phyloP scores from a whole-genome alignment of 2,113 vertebrate species.

The Otolemur garnettii region DNA sequence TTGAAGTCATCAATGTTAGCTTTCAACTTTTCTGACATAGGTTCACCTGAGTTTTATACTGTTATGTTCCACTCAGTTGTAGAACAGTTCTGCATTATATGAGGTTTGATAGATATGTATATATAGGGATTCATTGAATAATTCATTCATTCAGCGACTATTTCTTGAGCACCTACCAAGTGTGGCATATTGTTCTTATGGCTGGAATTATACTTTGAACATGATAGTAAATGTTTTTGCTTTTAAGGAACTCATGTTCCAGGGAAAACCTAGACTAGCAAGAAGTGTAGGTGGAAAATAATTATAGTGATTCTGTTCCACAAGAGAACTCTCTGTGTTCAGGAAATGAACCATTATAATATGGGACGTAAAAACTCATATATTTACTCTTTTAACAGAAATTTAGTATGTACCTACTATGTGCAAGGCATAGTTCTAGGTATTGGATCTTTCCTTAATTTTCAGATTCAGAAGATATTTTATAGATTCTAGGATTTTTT shows the following conservation, averaged over 20 bases:
- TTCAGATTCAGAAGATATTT: slow-evolving; percentile 1
- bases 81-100: not conserved
- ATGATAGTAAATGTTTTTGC: not conserved
- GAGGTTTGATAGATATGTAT: not conserved
- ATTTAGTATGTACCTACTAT: not conserved
- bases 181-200: not conserved
- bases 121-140: not conserved
- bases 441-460: not conserved
- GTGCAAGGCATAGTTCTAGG: not conserved
- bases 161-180: not conserved
- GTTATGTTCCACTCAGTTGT: slow-evolving; percentile 9
- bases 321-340: not conserved
- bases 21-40: slow-evolving; percentile 45
- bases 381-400: not conserved
- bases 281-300: not conserved
- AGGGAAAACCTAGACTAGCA: not conserved
- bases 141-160: not conserved
- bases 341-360: not conserved
- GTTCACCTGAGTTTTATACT: slow-evolving; percentile 42
- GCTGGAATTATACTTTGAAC: not conserved
- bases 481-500: not conserved
- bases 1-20: slow-evolving; percentile 59
- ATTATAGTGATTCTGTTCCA: not conserved
- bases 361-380: not conserved
- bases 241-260: not conserved